Base-by-base conservation (phyloP, 2,888 invertebrate genomes). In the Drosophila anomalata region DNA sequence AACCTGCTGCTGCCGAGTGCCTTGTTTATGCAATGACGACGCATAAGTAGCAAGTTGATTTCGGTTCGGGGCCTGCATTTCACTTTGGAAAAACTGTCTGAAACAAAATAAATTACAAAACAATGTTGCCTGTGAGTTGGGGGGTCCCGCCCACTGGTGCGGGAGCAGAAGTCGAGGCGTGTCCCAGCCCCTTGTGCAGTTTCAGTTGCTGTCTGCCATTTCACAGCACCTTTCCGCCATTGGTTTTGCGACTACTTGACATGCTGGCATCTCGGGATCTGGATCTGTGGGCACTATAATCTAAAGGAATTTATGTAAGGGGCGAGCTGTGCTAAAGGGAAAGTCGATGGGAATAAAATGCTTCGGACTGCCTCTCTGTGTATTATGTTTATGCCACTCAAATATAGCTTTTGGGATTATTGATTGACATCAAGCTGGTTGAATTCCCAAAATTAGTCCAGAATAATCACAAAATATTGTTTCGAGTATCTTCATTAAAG, bases 51-150 rank as follows among this genome's bases (percentile, higher is more conserved):
- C 86, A 79, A 82, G 69, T 71, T 71, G 69, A 70, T 70, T 70
- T 70, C 51, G 41, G 53, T 53, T 33, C 8, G 31, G 17, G 41
- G 29, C 29, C 44, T 52, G 20, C 41, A 33, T 41, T 36, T 39
- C 46, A 59, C 52, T 14, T n/a, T 53, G 74, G 66, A 77, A 59
- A 73, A 88, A 76, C 87, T 88, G 88, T 87, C 88, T 68, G 63
- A 83, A 84, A 84, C 76, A 78, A 88, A 84, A 84, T 83, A 87
- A 84, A 88, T 84, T 88, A 88, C 88, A 75, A 87, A 88, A 83
- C 84, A 88, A 88, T 88, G 88, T 79, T 77, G 68, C 44, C 24
- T 41, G 36, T 36, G n/a, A 6, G n/a, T n/a, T 7, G 36, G 33
- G 12, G 33, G 33, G 5, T n/a, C n/a, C n/a, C n/a, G n/a, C n/a